Percentiles rank a stretch among this genome's conserved stretches.
These are phyloP conservation scores for Spongilla lacustris DNA, from an alignment of 37 sponge, comb jelly and placozoan genomes.

Conservation along the genomic window DNA sequence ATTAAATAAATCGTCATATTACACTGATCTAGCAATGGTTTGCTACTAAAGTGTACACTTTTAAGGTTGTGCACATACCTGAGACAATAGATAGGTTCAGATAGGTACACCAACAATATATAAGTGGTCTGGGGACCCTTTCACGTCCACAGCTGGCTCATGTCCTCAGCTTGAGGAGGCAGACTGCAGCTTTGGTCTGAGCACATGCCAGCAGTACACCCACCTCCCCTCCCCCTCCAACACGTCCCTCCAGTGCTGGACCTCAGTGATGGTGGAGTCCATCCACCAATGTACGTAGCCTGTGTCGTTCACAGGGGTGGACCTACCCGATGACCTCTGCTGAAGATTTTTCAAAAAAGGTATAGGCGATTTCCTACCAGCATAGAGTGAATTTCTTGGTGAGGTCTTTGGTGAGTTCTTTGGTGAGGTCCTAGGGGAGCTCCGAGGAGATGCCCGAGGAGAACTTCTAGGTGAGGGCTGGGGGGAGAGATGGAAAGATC, in stretches of 20 bases:
- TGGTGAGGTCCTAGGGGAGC: background rate
- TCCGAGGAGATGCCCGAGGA: background rate
- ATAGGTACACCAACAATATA: too few relatives aligned
- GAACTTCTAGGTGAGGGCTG: background rate
- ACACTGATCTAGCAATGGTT: too few relatives aligned
- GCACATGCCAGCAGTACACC: constrained; percentile 73
- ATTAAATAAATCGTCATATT: too few relatives aligned
- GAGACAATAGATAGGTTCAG: too few relatives aligned
- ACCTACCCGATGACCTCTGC: background rate
- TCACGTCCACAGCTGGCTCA: too few relatives aligned
- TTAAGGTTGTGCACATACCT: too few relatives aligned
- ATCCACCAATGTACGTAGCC: constrained; percentile 62
- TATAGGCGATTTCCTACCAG: background rate
- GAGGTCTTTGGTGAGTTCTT: background rate
- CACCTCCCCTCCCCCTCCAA: constrained; percentile 62
- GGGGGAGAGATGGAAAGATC: background rate
- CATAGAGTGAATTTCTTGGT: background rate
- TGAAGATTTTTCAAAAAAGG: background rate
- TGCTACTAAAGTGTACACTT: too few relatives aligned
- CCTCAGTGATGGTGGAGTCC: constrained; percentile 39
- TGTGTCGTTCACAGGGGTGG: background rate
- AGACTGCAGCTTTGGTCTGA: constrained; percentile 49
- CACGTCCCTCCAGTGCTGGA: constrained; percentile 56
- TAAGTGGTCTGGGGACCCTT: too few relatives aligned
- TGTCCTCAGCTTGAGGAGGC: constrained; percentile 2